phyloP scores from a whole-genome alignment of 2,797 vertebrate species.

The Muscicapa comitata region DNA sequence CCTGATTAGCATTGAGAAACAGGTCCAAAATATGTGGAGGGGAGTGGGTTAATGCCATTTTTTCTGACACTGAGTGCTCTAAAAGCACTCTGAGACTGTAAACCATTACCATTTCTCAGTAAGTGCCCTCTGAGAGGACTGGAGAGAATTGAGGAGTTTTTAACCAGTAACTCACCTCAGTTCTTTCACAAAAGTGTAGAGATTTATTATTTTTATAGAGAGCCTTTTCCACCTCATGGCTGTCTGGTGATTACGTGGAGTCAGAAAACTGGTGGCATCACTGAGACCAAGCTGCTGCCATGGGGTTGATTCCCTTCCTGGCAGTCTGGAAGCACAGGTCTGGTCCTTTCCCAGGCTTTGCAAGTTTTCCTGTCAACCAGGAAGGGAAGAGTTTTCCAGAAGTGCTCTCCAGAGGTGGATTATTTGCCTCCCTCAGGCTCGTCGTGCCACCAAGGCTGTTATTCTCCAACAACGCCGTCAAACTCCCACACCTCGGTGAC shows the following conservation, averaged over 20 bases:
- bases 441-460: not conserved
- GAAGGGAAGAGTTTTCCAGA: not conserved
- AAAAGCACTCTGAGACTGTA: constrained; percentile 40
- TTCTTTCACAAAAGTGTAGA: not conserved
- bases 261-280: rapidly evolving
- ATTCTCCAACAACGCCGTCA: not conserved
- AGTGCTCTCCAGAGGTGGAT: not conserved
- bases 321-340: not conserved
- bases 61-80: constrained; percentile 38
- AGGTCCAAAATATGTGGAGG: not conserved
- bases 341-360: not conserved
- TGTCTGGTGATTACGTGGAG: not conserved
- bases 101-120: constrained; percentile 42
- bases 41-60: constrained; percentile 39
- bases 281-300: not conserved
- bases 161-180: constrained; percentile 2
- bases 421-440: not conserved
- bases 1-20: constrained; percentile 11
- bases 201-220: not conserved
- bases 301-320: not conserved
- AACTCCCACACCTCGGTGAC: not conserved
- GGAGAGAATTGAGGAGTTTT: constrained; percentile 14
- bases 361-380: not conserved
- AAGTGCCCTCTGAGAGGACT: constrained; percentile 44
- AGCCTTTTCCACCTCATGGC: not conserved